A percentile compares a stretch with the other conserved stretches of the same genome.
Conservation (phyloP, 2,888 invertebrate species). For the Caenorhabditis panamensis region DNA sequence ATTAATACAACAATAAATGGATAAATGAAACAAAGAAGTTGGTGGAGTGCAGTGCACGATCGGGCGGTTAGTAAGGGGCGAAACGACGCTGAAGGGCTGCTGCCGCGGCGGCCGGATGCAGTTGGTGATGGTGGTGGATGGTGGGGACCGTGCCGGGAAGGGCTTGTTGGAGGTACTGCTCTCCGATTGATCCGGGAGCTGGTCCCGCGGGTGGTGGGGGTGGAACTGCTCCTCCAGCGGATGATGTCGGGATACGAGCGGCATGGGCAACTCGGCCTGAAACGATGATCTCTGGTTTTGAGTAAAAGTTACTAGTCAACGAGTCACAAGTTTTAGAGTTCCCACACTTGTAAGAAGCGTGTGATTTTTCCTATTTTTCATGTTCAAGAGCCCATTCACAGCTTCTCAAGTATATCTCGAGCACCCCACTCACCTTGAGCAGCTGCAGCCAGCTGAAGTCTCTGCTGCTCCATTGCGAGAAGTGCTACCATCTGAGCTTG, state of each 20-base stretch:
- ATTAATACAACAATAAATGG: constrained; percentile 1
- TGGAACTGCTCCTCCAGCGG: background rate
- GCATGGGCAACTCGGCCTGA: constrained; percentile 13
- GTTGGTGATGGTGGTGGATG: constrained; percentile 18
- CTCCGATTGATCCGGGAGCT: constrained; percentile 11
- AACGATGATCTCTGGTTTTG: too few species aligned
- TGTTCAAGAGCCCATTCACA: background rate
- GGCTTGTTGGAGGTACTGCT: constrained; percentile 44
- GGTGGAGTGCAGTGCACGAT: background rate
- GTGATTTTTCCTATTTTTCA: too few species aligned
- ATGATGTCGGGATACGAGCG: constrained; percentile 24
- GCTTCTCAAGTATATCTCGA: background rate
- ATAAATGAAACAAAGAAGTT: constrained; percentile 3
- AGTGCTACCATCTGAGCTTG: constrained; percentile 28
- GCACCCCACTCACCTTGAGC: constrained; percentile 30
- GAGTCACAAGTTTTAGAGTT: background rate
- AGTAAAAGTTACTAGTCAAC: too few species aligned
- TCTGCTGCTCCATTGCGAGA: constrained; percentile 30
- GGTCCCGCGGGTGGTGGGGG: constrained; percentile 11
- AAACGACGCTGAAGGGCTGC: constrained; percentile 49
- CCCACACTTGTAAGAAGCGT: background rate
- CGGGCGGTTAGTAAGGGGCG: constrained; percentile 44
- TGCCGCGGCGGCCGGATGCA: constrained; percentile 24
- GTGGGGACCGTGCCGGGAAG: constrained; percentile 9
- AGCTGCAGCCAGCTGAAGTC: constrained; percentile 24